Base-by-base conservation (phyloP, 2,113 vertebrate species). In the Sinocyclocheilus anshuiensis region DNA sequence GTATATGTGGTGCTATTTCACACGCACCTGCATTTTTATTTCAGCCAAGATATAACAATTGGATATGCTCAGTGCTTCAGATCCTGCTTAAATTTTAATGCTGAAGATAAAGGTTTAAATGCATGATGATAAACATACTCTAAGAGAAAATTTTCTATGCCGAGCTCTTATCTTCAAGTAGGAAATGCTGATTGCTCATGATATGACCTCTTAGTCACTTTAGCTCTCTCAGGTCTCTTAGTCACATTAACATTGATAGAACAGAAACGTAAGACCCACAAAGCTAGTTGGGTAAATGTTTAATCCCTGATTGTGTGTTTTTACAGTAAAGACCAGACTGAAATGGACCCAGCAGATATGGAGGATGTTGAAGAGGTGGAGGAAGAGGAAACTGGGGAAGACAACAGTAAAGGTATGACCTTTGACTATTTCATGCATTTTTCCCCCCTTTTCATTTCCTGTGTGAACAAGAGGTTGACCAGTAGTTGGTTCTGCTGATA, bases 361-460 rank as follows among this genome's bases (percentile, higher is more conserved):
- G 98, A 99, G 92, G 98, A 99, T 81, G 97, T 99, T 91, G 98
- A 99, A 92, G 98, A 99, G 87, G 95, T 99, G 89, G 98, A 99
- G 89, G 98, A 99, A 81, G 95, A 96, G 80, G 98, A 99, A 94
- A 94, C 96, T 69, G 97, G 95, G 88, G 98, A 98, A 93, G 97
- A 99, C 83, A 97, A 97, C 93, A 97, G 95, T 92, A 99, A 99
- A 98, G 98, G 98, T 99, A 93, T 12, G 55, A 77, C 12, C 6
- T 45, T 48, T 77, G 15, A 18, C 8, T 33, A 8, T 26, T 29
- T 24, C 6, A 76, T 16, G n/a, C n/a, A 26, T 13, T 74, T 42
- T 4, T 6, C 53, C 55, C 18, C 6, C 18, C 33, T 3, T 2
- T 8, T 39, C 0, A 2, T 22, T 22, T 22, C 20, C 20, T 6